phyloP scores from a whole-genome alignment of 2,113 vertebrate species.

The Chiloscyllium plagiosum region DNA sequence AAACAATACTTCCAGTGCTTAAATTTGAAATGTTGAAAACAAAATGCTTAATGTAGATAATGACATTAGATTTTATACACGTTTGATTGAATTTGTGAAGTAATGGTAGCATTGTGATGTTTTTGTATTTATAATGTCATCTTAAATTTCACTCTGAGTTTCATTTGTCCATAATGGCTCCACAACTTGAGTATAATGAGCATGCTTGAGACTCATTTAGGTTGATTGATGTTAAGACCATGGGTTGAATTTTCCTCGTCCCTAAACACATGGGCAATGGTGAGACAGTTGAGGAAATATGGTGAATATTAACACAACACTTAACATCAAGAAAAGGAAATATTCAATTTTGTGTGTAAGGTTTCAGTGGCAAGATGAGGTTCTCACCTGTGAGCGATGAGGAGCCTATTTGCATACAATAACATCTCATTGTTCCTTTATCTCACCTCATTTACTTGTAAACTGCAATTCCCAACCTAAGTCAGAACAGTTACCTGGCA shows the following conservation, averaged over 20 bases:
- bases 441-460: no score
- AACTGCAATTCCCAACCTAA: no score
- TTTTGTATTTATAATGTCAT: background rate
- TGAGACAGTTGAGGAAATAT: no score
- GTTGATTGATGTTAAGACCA: background rate
- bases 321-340: no score
- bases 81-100: background rate
- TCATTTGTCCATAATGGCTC: background rate
- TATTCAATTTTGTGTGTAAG: no score
- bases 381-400: no score
- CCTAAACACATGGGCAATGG: no score
- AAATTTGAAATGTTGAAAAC: conserved; percentile 4
- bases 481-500: no score
- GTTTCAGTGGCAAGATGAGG: no score
- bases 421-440: no score
- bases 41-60: background rate
- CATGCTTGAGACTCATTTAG: background rate
- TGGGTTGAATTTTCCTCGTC: background rate
- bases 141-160: background rate
- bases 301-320: no score
- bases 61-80: background rate
- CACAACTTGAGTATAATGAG: background rate
- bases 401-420: no score
- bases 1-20: background rate
- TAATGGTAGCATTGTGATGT: background rate